Base-by-base conservation (phyloP, 2,888 invertebrate species). In the Actias luna region DNA sequence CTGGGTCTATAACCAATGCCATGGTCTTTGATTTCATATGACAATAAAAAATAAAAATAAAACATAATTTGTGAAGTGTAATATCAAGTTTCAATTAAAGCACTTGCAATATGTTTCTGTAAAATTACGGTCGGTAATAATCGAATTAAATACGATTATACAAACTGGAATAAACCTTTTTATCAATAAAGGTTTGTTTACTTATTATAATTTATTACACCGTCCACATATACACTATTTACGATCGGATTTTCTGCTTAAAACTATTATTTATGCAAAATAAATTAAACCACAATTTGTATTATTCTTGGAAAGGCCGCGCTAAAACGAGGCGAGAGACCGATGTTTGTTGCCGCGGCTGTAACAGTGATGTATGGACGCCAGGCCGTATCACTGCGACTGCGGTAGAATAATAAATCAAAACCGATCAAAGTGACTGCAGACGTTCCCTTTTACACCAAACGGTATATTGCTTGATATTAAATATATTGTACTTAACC, bases 351-450 rank as follows among this genome's bases (percentile, higher is more conserved):
- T 71, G 71, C 60, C 67, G 69, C 73, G 79, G 79, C 80, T 76
- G 75, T 77, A 78, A 80, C 85, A 85, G 83, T 86, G 87, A 86
- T 85, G 78, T 76, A 83, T 79, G 74, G 69, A 64, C 64, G 70
- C 74, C 67, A n/a, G 67, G 69, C 71, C 68, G 69, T 71, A 78
- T 84, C 77, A 83, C 75, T 77, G 82, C 76, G 73, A 60, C 68
- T 67, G 63, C 69, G 67, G 73, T 73, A 71, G 76, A 78, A 79
- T 80, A 83, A 80, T 84, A 83, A 83, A 85, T 83, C 84, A 83
- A 77, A 65, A 69, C 67, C 67, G 69, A 67, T 66, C 73, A 33
- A 65, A 69, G 63, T 69, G 71, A 29, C 29, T 25, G 22, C 22
- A 50, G 14, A 8, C 22, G 25, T 22, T 12, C 46, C 22, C 22